phyloP scores from a whole-genome alignment of 1,140 invertebrate species.

The Heliconius nattereri region DNA sequence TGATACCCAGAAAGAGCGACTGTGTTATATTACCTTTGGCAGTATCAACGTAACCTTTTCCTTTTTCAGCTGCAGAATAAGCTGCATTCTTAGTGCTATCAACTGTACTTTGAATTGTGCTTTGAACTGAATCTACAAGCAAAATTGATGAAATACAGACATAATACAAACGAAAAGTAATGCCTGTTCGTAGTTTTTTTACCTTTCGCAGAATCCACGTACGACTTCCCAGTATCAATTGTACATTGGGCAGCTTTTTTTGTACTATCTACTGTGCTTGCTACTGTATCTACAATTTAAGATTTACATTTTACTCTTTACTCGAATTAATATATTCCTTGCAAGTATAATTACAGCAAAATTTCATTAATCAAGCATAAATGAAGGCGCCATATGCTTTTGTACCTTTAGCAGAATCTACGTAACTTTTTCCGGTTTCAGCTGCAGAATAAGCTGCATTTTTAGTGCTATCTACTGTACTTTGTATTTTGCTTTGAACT shows the following conservation, averaged over 20 bases:
- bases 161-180: conserved; percentile 16
- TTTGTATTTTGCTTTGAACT: conserved; percentile 42
- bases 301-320: too few relatives aligned
- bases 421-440: conserved; percentile 64
- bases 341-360: too few relatives aligned
- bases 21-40: too few relatives aligned
- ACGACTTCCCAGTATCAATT: conserved; percentile 63
- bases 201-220: conserved; percentile 38
- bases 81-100: conserved; percentile 66
- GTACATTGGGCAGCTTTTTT: conserved; percentile 64
- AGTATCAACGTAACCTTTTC: conserved; percentile 51
- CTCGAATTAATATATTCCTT: too few relatives aligned
- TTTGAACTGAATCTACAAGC: conserved; percentile 54
- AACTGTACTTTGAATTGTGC: conserved; percentile 57
- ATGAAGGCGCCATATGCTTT: neutral
- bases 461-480: conserved; percentile 69
- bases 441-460: conserved; percentile 60
- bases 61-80: conserved; percentile 58
- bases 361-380: too few relatives aligned
- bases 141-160: neutral
- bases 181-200: conserved; percentile 26
- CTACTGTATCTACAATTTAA: conserved; percentile 65
- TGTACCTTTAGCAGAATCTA: conserved; percentile 23
- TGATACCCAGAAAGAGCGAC: too few relatives aligned
- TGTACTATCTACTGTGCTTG: conserved; percentile 69